Conservation (phyloP, 1,140 invertebrate species). For the Diplogasteroides magnus region DNA sequence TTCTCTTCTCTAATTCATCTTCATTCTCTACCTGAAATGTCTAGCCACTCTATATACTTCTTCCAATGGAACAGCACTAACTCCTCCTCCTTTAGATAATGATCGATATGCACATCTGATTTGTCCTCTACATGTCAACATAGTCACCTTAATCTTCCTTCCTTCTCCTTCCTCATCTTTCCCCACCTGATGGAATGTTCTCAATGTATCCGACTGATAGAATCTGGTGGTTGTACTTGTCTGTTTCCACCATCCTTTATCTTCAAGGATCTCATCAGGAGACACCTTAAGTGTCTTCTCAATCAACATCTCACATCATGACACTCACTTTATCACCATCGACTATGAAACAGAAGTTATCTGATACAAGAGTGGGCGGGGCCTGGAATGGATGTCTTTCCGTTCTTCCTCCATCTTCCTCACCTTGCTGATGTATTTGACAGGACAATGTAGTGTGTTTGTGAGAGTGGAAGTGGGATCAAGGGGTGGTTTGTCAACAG, state of each 20-base stretch:
- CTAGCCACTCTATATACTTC: conserved; percentile 8
- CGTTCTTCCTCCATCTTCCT: background rate
- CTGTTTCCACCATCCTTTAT: conserved; percentile 34
- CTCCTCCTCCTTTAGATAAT: conserved; percentile 17
- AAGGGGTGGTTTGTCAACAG: conserved; percentile 22
- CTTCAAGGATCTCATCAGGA: conserved; percentile 29
- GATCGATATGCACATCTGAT: conserved; percentile 20
- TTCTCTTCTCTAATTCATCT: too few species aligned
- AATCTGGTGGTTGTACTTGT: conserved; percentile 28
- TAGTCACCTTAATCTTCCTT: conserved; percentile 27
- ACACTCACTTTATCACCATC: conserved; percentile 23
- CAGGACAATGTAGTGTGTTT: conserved; percentile 31
- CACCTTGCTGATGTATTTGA: conserved; percentile 34
- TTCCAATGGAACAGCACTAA: conserved; percentile 8
- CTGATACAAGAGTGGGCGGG: conserved; percentile 32
- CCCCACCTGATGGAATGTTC: conserved; percentile 33
- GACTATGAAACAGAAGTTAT: conserved; percentile 37
- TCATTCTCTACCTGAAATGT: conserved; percentile 1
- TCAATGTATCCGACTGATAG: conserved; percentile 37
- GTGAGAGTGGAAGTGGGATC: conserved; percentile 23
- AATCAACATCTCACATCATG: background rate
- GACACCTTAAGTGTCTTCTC: conserved; percentile 14
- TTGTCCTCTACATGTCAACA: conserved; percentile 30
- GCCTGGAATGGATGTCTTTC: conserved; percentile 15
- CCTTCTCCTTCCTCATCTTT: background rate